A percentile compares a stretch with the other conserved stretches of the same genome.
Evolutionary conservation across 2,113 vertebrate genomes (phyloP).

Genomic region (Barnardius zonarius): DNA sequence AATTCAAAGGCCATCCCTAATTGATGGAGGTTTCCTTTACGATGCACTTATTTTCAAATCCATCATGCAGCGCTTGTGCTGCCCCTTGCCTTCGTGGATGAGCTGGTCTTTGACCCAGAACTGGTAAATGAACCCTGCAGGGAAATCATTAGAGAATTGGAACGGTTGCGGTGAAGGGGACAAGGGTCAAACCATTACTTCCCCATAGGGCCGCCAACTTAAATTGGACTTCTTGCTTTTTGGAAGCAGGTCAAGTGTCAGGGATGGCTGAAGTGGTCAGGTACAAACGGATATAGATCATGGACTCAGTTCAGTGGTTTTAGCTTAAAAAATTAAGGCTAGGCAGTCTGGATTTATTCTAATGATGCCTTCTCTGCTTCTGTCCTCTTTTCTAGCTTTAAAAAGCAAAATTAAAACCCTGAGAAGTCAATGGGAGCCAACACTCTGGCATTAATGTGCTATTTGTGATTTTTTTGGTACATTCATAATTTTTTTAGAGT

Average conservation of each 20-base stretch:
- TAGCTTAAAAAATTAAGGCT: neutral
- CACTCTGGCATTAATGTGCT: neutral
- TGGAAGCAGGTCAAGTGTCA: conserved; percentile 53
- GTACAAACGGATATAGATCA: neutral
- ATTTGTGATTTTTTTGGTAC: conserved; percentile 14
- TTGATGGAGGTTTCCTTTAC: conserved; percentile 62
- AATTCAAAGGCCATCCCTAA: conserved; percentile 55
- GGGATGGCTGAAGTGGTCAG: neutral
- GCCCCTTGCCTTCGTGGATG: conserved; percentile 41
- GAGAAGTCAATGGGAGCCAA: neutral
- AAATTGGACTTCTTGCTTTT: conserved; percentile 67
- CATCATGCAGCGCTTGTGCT: conserved; percentile 33
- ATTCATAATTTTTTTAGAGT: neutral
- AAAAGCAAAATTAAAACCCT: neutral
- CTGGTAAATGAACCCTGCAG: conserved; percentile 72
- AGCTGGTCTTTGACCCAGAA: conserved; percentile 71
- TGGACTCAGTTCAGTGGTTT: neutral
- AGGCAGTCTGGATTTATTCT: neutral
- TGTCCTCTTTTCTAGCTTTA: neutral
- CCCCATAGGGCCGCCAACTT: conserved; percentile 34
- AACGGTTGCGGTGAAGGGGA: conserved; percentile 21
- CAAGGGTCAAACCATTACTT: conserved; percentile 70
- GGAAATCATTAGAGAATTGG: conserved; percentile 72
- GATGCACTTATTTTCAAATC: conserved; percentile 57
- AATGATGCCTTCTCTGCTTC: neutral